Base-by-base conservation (phyloP, 1,140 invertebrate genomes). In the Ctenoplectra terminalis region DNA sequence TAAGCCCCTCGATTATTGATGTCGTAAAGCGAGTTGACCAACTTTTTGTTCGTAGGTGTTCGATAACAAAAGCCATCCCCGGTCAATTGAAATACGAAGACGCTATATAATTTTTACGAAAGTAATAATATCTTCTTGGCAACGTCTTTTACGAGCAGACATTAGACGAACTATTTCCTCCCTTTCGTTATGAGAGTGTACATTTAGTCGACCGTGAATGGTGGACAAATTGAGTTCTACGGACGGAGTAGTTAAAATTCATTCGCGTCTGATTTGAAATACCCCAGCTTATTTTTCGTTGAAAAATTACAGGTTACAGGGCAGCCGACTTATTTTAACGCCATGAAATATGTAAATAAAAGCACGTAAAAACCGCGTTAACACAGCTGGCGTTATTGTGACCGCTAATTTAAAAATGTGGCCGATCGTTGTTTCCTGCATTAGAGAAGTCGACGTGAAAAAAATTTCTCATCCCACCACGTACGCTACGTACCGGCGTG, bases 381-480 rank as follows among this genome's bases (percentile, higher is more conserved):
- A 40, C 37, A 31, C 9, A 3, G 34, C 26, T 26, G 58, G 9
- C 70, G 60, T 81, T 74, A 48, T 56, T 56, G 61, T 17, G 43
- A 31, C 52, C 56, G 58, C 63, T 85, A 78, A 86, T 86, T 86
- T 54, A 74, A 82, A 86, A 86, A 85, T 85, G 71, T 73, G 63
- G 66, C 77, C 60, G 72, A 85, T 87, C 82, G 60, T 86, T 83
- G 71, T 56, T 75, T 54, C 46, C 15, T 23, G 31, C 34, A 9
- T 69, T 76, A 63, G 56, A 73, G 64, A 73, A 74, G 56, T 63
- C 70, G 50, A 37, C 20, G 56, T 17, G 37, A 8, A 63, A 78
- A 82, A 78, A 72, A 52, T 69, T 52, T 31, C 23, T 29, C 34
- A 40, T 67, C n/a, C 63, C 11, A 23, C 2, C n/a, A 17, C 54